Evolutionary conservation across 2,113 vertebrate genomes (phyloP).

Genomic region (Corvus cornix): DNA sequence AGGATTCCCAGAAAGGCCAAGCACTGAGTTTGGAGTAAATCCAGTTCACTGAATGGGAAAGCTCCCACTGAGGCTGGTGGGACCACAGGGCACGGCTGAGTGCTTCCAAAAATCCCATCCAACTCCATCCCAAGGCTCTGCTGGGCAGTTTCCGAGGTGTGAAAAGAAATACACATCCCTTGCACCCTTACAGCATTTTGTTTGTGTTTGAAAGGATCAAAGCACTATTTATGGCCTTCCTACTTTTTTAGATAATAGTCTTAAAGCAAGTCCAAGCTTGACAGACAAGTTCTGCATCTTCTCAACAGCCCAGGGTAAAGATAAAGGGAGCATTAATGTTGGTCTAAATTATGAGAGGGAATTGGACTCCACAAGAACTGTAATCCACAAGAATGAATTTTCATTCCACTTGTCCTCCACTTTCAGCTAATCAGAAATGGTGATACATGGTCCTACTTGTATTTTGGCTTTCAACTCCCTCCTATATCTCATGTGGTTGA

Average conservation of each 20-base stretch:
- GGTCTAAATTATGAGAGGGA: constrained; percentile 54
- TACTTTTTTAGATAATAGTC: constrained; percentile 27
- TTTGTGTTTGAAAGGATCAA: constrained; percentile 36
- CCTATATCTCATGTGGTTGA: constrained; percentile 26
- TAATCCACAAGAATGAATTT: constrained; percentile 48
- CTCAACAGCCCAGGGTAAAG: constrained; percentile 44
- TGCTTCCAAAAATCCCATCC: not conserved
- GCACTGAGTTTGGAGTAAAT: not conserved
- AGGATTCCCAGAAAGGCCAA: constrained; percentile 1
- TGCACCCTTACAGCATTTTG: not conserved
- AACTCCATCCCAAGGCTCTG: not conserved
- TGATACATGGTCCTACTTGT: constrained; percentile 49
- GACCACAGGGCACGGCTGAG: not conserved
- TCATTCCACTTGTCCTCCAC: constrained; percentile 57
- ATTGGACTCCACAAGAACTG: constrained; percentile 53
- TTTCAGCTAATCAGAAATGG: constrained; percentile 22
- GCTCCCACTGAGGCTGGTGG: not conserved
- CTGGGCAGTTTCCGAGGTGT: not conserved
- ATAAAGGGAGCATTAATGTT: constrained; percentile 43
- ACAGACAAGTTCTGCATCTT: constrained; percentile 65
- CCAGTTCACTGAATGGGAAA: not conserved
- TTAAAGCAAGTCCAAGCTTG: constrained; percentile 63
- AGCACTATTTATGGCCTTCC: constrained; percentile 49
- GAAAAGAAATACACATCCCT: not conserved
- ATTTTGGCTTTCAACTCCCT: constrained; percentile 49